These are phyloP conservation scores for Mystacides longicornis DNA, from an alignment of 2,888 invertebrate species.

Conservation along the genomic window DNA sequence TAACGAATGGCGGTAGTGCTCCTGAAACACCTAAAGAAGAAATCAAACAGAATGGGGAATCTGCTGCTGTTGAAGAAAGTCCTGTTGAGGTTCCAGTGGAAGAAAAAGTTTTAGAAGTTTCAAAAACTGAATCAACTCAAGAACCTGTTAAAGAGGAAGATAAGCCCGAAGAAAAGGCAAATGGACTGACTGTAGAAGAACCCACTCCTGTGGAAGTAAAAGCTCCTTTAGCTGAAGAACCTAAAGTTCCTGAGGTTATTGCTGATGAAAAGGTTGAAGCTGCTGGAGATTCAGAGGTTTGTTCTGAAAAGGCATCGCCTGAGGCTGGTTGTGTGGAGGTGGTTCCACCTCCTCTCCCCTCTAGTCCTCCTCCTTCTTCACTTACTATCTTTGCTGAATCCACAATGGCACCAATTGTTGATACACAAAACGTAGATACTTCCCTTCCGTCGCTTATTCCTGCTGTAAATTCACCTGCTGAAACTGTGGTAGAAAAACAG, in stretches of 20 bases:
- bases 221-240: conserved; percentile 14
- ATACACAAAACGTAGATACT: conserved; percentile 14
- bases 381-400: conserved; percentile 67
- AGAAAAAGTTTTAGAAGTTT: background rate
- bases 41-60: conserved; percentile 25
- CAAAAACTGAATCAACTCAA: background rate
- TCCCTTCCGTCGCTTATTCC: conserved; percentile 16
- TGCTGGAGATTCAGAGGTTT: conserved; percentile 48
- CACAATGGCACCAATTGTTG: conserved; percentile 49
- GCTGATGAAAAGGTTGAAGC: conserved; percentile 29
- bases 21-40: conserved; percentile 40
- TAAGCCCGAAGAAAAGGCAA: conserved; percentile 6
- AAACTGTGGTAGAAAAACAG: conserved; percentile 10
- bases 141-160: conserved; percentile 6
- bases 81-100: conserved; percentile 10
- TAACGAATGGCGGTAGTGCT: conserved; percentile 43
- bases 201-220: conserved; percentile 15
- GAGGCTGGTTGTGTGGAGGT: conserved; percentile 55
- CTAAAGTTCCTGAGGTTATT: conserved; percentile 15
- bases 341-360: conserved; percentile 65
- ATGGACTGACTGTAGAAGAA: conserved; percentile 23
- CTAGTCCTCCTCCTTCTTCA: conserved; percentile 67
- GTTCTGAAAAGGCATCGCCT: conserved; percentile 33
- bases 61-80: conserved; percentile 16
- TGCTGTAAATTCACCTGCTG: conserved; percentile 7